These are phyloP conservation scores for Cheilosia grossa DNA, from an alignment of 2,888 invertebrate genomes.

Conservation along the genomic window DNA sequence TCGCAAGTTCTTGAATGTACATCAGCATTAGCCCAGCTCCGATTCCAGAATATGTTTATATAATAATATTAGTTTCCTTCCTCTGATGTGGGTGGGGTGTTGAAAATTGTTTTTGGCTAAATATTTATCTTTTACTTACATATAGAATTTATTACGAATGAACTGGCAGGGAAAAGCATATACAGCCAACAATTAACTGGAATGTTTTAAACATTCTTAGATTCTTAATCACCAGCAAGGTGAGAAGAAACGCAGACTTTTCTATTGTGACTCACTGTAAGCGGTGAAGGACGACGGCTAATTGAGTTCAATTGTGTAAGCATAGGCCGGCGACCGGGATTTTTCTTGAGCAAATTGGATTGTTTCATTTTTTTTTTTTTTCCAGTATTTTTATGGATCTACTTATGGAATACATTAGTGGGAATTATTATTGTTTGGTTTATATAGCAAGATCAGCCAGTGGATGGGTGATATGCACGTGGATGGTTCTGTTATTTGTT, in stretches of 20 bases:
- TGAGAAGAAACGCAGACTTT: slow-evolving; percentile 25
- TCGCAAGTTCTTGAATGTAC: slow-evolving; percentile 39
- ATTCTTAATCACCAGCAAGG: slow-evolving; percentile 33
- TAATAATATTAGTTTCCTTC: slow-evolving; percentile 51
- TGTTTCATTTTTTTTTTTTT: too few relatives aligned
- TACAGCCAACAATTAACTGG: slow-evolving; percentile 16
- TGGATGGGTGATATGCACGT: too few relatives aligned
- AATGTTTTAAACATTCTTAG: slow-evolving; percentile 21
- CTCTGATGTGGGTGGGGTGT: slow-evolving; percentile 61
- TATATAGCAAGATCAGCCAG: too few relatives aligned
- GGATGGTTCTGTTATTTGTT: too few relatives aligned
- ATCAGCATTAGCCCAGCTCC: slow-evolving; percentile 20
- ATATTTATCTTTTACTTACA: slow-evolving; percentile 61
- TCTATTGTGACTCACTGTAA: slow-evolving; percentile 3
- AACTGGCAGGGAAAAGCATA: not conserved
- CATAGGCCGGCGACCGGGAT: not conserved
- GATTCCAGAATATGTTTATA: slow-evolving; percentile 60
- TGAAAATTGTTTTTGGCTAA: slow-evolving; percentile 57
- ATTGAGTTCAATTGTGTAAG: slow-evolving; percentile 6
- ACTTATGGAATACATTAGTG: too few relatives aligned
- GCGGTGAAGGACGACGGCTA: not conserved
- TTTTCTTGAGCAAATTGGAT: too few relatives aligned
- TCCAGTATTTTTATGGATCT: too few relatives aligned
- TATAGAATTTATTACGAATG: slow-evolving; percentile 51
- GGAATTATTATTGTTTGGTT: too few relatives aligned